phyloP scores from a whole-genome alignment of 1,140 invertebrate genomes.

The Hetaerina americana region DNA sequence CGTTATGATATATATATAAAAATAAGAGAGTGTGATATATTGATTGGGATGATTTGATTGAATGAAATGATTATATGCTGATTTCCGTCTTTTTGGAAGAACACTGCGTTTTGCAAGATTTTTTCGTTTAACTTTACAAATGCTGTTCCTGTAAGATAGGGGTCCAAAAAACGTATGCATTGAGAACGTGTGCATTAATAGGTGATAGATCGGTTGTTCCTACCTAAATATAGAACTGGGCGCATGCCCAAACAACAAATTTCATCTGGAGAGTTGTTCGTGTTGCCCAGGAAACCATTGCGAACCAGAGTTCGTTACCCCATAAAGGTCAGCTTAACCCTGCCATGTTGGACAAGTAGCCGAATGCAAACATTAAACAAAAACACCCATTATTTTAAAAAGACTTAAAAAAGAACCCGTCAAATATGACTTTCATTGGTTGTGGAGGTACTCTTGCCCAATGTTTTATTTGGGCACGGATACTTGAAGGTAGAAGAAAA shows the following conservation, averaged over 20 bases:
- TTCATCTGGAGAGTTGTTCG: not conserved
- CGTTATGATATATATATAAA: not conserved
- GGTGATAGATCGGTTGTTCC: not conserved
- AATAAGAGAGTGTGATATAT: not conserved
- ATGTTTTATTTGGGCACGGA: too few relatives aligned
- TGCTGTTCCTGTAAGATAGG: not conserved
- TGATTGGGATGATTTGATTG: not conserved
- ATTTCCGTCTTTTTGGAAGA: not conserved
- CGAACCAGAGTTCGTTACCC: not conserved
- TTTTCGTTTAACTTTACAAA: not conserved
- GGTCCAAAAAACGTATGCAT: not conserved
- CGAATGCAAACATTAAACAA: not conserved
- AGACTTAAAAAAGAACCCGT: not conserved
- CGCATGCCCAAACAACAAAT: too few relatives aligned
- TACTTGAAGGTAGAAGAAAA: too few relatives aligned
- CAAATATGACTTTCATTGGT: not conserved
- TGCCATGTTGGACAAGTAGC: not conserved
- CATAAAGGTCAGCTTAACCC: not conserved
- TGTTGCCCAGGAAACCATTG: not conserved
- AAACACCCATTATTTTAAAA: not conserved
- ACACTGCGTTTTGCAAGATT: not conserved
- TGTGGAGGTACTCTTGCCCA: not conserved
- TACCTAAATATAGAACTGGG: too few relatives aligned
- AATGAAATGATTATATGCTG: not conserved
- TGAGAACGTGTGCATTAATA: not conserved